phyloP scores from a whole-genome alignment of 2,888 invertebrate species.

The Drosophila acutilabella region DNA sequence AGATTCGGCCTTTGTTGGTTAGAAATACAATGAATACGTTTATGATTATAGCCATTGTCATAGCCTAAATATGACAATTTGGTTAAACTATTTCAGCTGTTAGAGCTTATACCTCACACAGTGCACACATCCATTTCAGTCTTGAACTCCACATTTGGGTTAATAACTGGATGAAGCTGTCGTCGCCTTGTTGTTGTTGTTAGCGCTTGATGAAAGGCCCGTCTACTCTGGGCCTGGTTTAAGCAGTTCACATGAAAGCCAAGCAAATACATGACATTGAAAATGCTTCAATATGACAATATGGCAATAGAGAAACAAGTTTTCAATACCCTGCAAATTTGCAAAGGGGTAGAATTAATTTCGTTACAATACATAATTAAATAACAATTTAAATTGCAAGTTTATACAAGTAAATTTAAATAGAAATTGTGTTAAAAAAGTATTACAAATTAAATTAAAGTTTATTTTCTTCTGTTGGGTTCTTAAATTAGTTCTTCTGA shows the following conservation, averaged over 20 bases:
- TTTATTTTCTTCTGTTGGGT: not conserved
- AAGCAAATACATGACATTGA: slow-evolving; percentile 68
- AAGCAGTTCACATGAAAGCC: slow-evolving; percentile 40
- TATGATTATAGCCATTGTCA: slow-evolving; percentile 21
- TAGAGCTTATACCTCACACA: slow-evolving; percentile 7
- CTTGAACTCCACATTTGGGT: slow-evolving; percentile 28
- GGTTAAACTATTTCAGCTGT: not conserved
- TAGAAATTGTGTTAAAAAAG: too few species aligned
- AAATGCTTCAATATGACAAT: slow-evolving; percentile 61
- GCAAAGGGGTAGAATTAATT: not conserved
- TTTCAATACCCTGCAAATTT: slow-evolving; percentile 41
- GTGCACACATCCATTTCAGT: slow-evolving; percentile 3
- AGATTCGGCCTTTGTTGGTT: slow-evolving; percentile 19
- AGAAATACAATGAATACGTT: slow-evolving; percentile 20
- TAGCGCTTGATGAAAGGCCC: slow-evolving; percentile 38
- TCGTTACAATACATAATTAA: not conserved
- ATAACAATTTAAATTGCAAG: not conserved
- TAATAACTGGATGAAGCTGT: slow-evolving; percentile 35
- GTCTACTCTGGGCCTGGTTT: slow-evolving; percentile 25
- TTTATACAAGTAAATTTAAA: too few species aligned
- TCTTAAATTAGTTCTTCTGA: not conserved
- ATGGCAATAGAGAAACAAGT: slow-evolving; percentile 57
- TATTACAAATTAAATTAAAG: too few species aligned
- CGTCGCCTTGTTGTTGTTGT: not conserved
- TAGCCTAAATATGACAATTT: slow-evolving; percentile 17